Evolutionary conservation across 2,888 invertebrate genomes (phyloP).

Genomic region (Microplitis deprimator): DNA sequence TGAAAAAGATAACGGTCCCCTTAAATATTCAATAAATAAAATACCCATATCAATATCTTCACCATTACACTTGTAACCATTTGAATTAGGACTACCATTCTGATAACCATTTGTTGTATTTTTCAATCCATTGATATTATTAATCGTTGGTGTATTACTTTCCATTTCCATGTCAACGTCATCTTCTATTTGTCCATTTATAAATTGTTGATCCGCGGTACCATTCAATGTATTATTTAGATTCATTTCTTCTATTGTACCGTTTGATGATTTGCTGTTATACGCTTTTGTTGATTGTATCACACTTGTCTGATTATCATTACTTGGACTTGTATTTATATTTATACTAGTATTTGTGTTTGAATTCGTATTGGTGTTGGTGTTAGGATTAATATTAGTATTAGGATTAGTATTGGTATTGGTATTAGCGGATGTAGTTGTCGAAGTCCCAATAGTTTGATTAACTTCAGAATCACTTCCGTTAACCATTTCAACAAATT

Average conservation of each 20-base stretch:
- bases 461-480: conserved; percentile 85
- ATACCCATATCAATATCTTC: conserved; percentile 83
- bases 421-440: conserved; percentile 5
- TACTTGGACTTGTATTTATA: conserved; percentile 41
- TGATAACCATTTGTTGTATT: conserved; percentile 74
- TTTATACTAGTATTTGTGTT: background rate
- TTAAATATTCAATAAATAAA: too few species aligned
- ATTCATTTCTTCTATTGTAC: conserved; percentile 74
- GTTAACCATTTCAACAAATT: conserved; percentile 99
- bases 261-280: conserved; percentile 63
- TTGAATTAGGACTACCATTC: conserved; percentile 73
- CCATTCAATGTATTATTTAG: conserved; percentile 73
- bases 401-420: background rate
- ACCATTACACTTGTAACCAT: conserved; percentile 75
- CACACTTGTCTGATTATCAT: conserved; percentile 80
- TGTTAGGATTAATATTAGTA: background rate
- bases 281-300: conserved; percentile 83
- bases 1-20: too few species aligned
- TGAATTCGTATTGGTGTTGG: background rate
- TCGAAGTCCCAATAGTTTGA: conserved; percentile 46
- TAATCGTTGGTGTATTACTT: conserved; percentile 70
- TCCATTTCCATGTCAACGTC: conserved; percentile 76
- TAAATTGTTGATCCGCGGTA: conserved; percentile 68
- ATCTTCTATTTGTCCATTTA: conserved; percentile 69
- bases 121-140: conserved; percentile 67